These are phyloP conservation scores for Gambusia affinis DNA, from an alignment of 2,113 vertebrate species.

Conservation along the genomic window DNA sequence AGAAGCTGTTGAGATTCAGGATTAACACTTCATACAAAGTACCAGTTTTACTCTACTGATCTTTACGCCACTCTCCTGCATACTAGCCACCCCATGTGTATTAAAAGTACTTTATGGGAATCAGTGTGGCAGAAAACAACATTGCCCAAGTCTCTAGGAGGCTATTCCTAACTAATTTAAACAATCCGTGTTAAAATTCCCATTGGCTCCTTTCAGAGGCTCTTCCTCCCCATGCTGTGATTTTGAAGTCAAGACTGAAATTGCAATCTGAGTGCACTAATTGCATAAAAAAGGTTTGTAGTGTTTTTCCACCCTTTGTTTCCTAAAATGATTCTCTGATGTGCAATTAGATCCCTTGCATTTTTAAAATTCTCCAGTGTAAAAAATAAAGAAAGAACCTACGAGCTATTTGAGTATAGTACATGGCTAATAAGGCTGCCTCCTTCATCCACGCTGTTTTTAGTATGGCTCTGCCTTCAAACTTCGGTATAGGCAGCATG, in stretches of 20 bases:
- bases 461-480: conserved; percentile 92
- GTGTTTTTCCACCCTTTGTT: conserved; percentile 43
- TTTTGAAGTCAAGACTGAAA: conserved; percentile 39
- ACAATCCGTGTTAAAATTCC: conserved; percentile 29
- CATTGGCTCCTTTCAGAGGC: conserved; percentile 35
- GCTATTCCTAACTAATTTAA: conserved; percentile 35
- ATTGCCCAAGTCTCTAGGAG: conserved; percentile 31
- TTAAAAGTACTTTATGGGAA: conserved; percentile 25
- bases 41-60: conserved; percentile 37
- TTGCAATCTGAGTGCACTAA: conserved; percentile 44
- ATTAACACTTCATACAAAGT: conserved; percentile 44
- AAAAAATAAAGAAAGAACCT: conserved; percentile 45
- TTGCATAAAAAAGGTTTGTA: conserved; percentile 40
- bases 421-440: conserved; percentile 35
- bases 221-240: conserved; percentile 26
- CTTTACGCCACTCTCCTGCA: conserved; percentile 15
- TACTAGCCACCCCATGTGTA: conserved; percentile 17
- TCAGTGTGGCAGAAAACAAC: conserved; percentile 39
- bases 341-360: conserved; percentile 36
- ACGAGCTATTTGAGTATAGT: conserved; percentile 42
- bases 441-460: conserved; percentile 43
- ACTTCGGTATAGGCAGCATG: conserved; percentile 93
- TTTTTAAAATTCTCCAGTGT: conserved; percentile 13
- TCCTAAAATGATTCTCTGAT: conserved; percentile 44
- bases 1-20: conserved; percentile 27